These are phyloP conservation scores for Urocyon cinereoargenteus DNA, from an alignment of 2,797 vertebrate species.

Conservation along the genomic window DNA sequence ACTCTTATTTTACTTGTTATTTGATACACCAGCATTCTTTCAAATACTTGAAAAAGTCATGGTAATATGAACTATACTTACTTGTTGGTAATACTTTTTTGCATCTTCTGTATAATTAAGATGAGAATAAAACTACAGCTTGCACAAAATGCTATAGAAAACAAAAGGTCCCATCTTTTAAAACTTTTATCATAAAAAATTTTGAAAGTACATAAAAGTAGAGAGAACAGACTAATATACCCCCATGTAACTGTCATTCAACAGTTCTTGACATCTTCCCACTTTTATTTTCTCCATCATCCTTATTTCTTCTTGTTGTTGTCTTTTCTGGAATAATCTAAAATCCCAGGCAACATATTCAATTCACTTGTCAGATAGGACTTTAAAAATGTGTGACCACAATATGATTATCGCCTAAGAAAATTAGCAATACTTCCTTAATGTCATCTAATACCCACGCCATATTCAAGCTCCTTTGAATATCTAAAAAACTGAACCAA, in stretches of 20 bases:
- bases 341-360: neutral
- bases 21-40: neutral
- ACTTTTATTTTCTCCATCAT: neutral
- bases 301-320: neutral
- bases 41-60: neutral
- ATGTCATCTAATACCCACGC: neutral
- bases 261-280: neutral
- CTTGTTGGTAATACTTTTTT: neutral
- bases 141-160: neutral
- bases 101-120: neutral
- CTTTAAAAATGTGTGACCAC: neutral
- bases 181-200: neutral
- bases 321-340: neutral
- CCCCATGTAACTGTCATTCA: neutral
- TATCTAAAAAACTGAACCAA: neutral
- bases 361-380: neutral
- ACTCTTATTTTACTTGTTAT: neutral
- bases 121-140: conserved; percentile 1
- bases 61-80: neutral
- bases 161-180: neutral
- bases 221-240: neutral
- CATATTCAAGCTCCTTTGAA: neutral
- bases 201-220: neutral
- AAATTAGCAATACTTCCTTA: conserved; percentile 6
- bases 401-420: neutral